A percentile compares a stretch with the other conserved stretches of the same genome.
phyloP scores from a whole-genome alignment of 37 sponge, comb jelly and placozoan genomes.

The Chondrilla cf. caribensis region DNA sequence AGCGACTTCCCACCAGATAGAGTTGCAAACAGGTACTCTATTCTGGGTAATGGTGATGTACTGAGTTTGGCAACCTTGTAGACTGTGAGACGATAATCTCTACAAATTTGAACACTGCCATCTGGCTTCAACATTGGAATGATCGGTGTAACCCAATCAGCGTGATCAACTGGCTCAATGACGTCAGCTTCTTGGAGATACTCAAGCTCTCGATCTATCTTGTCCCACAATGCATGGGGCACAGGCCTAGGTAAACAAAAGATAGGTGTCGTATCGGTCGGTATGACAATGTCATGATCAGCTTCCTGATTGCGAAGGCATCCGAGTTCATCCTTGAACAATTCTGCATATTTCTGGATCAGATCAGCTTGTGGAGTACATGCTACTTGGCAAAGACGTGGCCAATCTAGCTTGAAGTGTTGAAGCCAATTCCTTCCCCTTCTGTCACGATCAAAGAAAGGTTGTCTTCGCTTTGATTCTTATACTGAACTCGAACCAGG shows the following conservation, averaged over 20 bases:
- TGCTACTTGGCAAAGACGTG: not conserved
- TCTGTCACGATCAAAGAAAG: not conserved
- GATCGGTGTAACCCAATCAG: slow-evolving; percentile 49
- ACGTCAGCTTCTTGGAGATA: slow-evolving; percentile 31
- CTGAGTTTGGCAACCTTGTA: slow-evolving; percentile 16
- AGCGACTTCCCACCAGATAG: slow-evolving; percentile 16
- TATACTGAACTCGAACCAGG: not conserved
- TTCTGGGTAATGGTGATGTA: slow-evolving; percentile 34
- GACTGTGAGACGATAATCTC: slow-evolving; percentile 43
- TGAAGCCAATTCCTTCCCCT: slow-evolving; percentile 16
- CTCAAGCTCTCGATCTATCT: slow-evolving; percentile 37
- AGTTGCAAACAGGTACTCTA: slow-evolving; percentile 31
- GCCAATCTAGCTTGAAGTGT: slow-evolving; percentile 15
- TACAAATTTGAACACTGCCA: slow-evolving; percentile 48
- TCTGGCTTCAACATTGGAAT: slow-evolving; percentile 44
- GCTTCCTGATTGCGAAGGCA: not conserved
- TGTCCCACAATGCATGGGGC: slow-evolving; percentile 37
- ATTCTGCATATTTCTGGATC: not conserved
- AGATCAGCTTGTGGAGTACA: not conserved
- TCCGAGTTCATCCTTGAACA: slow-evolving; percentile 19
- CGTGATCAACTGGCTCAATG: slow-evolving; percentile 35
- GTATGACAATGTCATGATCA: slow-evolving; percentile 20
- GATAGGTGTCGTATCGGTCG: slow-evolving; percentile 3
- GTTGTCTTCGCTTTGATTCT: too few species aligned
- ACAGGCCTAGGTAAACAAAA: slow-evolving; percentile 36